Base-by-base conservation (phyloP, 1,140 invertebrate genomes). In the Cotesia glomerata region DNA sequence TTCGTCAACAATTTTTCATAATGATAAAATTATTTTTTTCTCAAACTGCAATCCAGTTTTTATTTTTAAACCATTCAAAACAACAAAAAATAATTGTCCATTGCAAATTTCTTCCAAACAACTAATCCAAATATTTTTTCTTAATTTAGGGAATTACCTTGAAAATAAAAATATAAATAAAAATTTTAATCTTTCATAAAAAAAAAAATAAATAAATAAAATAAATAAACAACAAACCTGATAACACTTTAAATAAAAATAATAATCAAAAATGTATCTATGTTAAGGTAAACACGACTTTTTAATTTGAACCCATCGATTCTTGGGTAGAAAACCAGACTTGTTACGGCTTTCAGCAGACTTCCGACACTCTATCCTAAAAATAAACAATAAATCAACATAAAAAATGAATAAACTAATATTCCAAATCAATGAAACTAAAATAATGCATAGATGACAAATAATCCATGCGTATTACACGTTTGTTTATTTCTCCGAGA, bases 291-390 rank as follows among this genome's bases (percentile, higher is more conserved):
- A 45, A 78, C 74, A 35, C 77, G 77, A 75, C 82, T 84, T 64
- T 81, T 85, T 34, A 85, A 65, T 52, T 85, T 85, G 32, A 82
- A 82, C 2, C 76, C 81, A 56, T 85, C 78, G 11, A 82, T 83
- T 64, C 83, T 81, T 2, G 84, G 74, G 39, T 45, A 8, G 72
- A 83, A 83, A 66, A 84, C 78, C 0, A 82, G 82, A 73, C 70
- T 81, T n/a, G 82, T 83, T 5, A 81, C 66, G 35, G 78, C 39
- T 72, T 80, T 83, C 49, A 74, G 78, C 58, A 81, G 78, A 66
- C 82, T 77, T 54, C 84, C 78, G 59, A 81, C 78, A 26, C 56
- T 65, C 13, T 36, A 49, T 74, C 77, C 75, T 68, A 64, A 67
- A 5, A 66, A 34, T 0, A 77, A 70, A 45, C 36, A 5, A 45